A percentile compares a stretch with the other conserved stretches of the same genome.
Evolutionary conservation across 2,888 invertebrate species (phyloP).

Genomic region (Endomychus coccineus): DNA sequence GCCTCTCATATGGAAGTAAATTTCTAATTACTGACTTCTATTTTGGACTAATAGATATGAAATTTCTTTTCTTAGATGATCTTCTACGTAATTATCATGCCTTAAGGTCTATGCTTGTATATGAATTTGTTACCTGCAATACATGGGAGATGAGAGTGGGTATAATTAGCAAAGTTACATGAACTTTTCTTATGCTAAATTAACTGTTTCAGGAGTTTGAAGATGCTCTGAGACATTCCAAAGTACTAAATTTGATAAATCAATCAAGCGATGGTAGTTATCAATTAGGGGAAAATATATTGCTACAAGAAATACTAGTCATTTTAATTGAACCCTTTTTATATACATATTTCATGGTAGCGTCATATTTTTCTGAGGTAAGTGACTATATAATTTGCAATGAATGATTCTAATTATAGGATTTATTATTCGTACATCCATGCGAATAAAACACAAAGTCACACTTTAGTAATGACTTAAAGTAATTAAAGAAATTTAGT

Average conservation of each 20-base stretch:
- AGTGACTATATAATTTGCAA: constrained; percentile 25
- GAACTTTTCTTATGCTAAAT: constrained; percentile 7
- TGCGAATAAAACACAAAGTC: too few relatives aligned
- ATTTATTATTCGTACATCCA: too few relatives aligned
- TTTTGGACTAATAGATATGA: constrained; percentile 8
- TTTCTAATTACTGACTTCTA: too few relatives aligned
- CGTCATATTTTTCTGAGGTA: constrained; percentile 48
- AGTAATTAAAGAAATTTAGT: too few relatives aligned
- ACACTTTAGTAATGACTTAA: too few relatives aligned
- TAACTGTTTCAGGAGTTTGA: constrained; percentile 43
- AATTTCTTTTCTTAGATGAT: constrained; percentile 41
- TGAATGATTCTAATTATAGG: too few relatives aligned
- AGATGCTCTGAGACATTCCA: constrained; percentile 38
- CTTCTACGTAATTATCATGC: constrained; percentile 45
- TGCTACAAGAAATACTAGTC: constrained; percentile 49
- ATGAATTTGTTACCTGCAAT: constrained; percentile 55
- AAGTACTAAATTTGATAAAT: constrained; percentile 35
- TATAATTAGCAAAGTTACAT: constrained; percentile 27
- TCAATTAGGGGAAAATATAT: constrained; percentile 42
- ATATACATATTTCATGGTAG: constrained; percentile 50
- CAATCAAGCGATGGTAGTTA: constrained; percentile 30
- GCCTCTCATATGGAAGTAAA: too few relatives aligned
- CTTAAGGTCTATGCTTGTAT: constrained; percentile 50
- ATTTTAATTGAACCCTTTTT: constrained; percentile 59
- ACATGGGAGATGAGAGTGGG: constrained; percentile 45